Conservation (phyloP, 2,113 vertebrate genomes). For the Ahaetulla prasina region DNA sequence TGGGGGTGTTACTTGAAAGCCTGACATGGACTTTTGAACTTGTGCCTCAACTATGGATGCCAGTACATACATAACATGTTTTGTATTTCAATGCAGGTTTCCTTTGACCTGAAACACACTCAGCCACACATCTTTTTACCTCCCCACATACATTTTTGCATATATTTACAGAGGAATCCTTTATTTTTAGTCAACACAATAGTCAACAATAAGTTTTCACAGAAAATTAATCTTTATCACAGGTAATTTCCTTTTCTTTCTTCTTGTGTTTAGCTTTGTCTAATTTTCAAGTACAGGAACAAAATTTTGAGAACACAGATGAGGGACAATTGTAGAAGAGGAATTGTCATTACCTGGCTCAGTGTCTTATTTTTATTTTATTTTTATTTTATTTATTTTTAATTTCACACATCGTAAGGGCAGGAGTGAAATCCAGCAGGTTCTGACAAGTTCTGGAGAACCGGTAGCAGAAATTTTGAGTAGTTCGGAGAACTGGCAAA, state of each 20-base stretch:
- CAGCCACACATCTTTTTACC: background rate
- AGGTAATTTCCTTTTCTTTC: slow-evolving; percentile 29
- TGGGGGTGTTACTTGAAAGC: no score
- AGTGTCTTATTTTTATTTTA: background rate
- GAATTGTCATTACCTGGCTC: background rate
- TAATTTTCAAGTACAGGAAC: slow-evolving; percentile 35
- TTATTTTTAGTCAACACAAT: background rate
- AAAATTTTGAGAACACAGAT: slow-evolving; percentile 36
- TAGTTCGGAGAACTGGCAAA: no score
- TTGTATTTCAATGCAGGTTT: background rate
- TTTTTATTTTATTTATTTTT: background rate
- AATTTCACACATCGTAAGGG: no score
- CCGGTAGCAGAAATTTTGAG: no score
- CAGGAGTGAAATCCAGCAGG: no score
- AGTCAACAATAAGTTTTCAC: background rate
- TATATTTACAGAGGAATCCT: background rate
- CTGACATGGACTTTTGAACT: background rate
- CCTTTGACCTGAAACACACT: background rate
- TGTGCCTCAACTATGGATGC: background rate
- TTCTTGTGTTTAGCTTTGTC: slow-evolving; percentile 28
- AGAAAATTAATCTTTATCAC: slow-evolving; percentile 7
- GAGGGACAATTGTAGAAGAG: background rate
- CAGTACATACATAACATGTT: background rate
- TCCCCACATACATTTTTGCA: slow-evolving; percentile 2
- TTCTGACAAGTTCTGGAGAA: no score